Percentiles rank a stretch among this genome's conserved stretches.
phyloP scores from a whole-genome alignment of 2,113 vertebrate genomes.

The human (Homo sapiens) region GRCh38 chr3:177531001-177531500 shows the following conservation, averaged over 20 bases:
- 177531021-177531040: neutral
- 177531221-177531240: neutral
- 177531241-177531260: neutral
- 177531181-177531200: neutral
- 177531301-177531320: neutral
- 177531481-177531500: slow-evolving; percentile 53
- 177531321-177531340: neutral
- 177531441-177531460: slow-evolving; percentile 55
- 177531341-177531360: slow-evolving; percentile 16
- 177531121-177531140: neutral
- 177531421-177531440: slow-evolving; percentile 50
- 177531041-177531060: neutral
- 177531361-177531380: slow-evolving; percentile 11
- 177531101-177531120: neutral
- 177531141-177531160: neutral
- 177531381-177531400: slow-evolving; percentile 31
- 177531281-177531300: neutral
- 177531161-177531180: neutral
- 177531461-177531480: slow-evolving; percentile 60
- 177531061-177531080: neutral
- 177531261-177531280: neutral
- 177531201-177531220: fast-evolving
- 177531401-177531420: slow-evolving; percentile 35
- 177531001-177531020: neutral
- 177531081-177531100: neutral